Evolutionary conservation across 2,888 invertebrate genomes (phyloP).

Genomic region (Therioaphis trifolii): DNA sequence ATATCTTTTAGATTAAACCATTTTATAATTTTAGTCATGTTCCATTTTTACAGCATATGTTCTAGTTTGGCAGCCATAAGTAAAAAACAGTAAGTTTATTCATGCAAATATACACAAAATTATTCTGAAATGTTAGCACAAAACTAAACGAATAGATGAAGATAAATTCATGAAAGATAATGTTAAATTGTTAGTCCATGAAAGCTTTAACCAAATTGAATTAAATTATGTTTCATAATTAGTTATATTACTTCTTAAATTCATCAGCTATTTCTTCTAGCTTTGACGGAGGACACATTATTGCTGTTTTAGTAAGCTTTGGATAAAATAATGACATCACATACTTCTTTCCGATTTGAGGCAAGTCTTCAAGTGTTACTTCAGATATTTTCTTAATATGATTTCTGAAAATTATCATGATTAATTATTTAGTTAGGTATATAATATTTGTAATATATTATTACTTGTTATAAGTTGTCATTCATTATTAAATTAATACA

Average conservation of each 20-base stretch:
- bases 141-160: too few species aligned
- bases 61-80: too few species aligned
- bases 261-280: conserved; percentile 76
- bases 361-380: conserved; percentile 74
- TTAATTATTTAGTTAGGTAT: conserved; percentile 37
- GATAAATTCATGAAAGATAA: too few species aligned
- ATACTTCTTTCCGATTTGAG: conserved; percentile 78
- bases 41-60: too few species aligned
- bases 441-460: conserved; percentile 17
- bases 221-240: too few species aligned
- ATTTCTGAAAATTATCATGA: conserved; percentile 45
- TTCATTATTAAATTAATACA: conserved; percentile 66
- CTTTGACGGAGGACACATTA: conserved; percentile 84
- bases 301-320: conserved; percentile 74
- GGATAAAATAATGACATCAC: conserved; percentile 77
- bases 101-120: too few species aligned
- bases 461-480: background rate
- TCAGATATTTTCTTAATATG: conserved; percentile 60
- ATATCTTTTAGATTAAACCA: too few species aligned
- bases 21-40: too few species aligned
- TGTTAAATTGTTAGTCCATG: too few species aligned
- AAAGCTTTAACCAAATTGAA: too few species aligned
- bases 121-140: too few species aligned
- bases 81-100: too few species aligned
- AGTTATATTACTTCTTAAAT: conserved; percentile 78